These are phyloP conservation scores for Nephotettix cincticeps DNA, from an alignment of 1,140 invertebrate species.

Conservation along the genomic window DNA sequence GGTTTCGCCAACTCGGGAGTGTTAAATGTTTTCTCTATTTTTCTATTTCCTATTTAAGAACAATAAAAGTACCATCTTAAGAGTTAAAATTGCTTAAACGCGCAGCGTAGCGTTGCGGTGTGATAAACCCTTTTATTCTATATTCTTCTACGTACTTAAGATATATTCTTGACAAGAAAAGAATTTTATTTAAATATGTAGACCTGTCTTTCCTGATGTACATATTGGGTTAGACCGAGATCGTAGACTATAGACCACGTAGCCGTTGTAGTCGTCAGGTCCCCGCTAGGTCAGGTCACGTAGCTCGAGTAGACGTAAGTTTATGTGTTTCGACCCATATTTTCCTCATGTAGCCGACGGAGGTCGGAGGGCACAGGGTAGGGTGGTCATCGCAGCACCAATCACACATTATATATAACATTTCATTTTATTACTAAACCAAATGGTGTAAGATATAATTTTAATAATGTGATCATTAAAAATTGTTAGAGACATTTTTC, in stretches of 20 bases:
- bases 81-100: not conserved
- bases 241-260: not conserved
- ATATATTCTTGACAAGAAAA: slow-evolving; percentile 21
- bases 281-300: not conserved
- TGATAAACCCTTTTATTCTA: slow-evolving; percentile 14
- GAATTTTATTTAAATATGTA: slow-evolving; percentile 10
- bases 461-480: slow-evolving; percentile 23
- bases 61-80: slow-evolving; percentile 1
- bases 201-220: slow-evolving; percentile 9
- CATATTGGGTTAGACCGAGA: not conserved
- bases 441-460: slow-evolving; percentile 17
- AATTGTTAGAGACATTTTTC: slow-evolving; percentile 13
- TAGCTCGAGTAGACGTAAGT: not conserved
- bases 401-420: not conserved
- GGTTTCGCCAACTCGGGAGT: not conserved
- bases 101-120: not conserved
- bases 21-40: slow-evolving; percentile 4
- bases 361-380: not conserved
- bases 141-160: slow-evolving; percentile 21
- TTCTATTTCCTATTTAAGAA: slow-evolving; percentile 11
- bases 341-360: not conserved
- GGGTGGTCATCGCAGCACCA: not conserved
- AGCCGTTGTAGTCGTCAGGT: not conserved
- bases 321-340: not conserved
- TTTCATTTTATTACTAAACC: slow-evolving; percentile 19